Conservation (phyloP, 1,140 invertebrate species). For the Armadillidium nasatum region DNA sequence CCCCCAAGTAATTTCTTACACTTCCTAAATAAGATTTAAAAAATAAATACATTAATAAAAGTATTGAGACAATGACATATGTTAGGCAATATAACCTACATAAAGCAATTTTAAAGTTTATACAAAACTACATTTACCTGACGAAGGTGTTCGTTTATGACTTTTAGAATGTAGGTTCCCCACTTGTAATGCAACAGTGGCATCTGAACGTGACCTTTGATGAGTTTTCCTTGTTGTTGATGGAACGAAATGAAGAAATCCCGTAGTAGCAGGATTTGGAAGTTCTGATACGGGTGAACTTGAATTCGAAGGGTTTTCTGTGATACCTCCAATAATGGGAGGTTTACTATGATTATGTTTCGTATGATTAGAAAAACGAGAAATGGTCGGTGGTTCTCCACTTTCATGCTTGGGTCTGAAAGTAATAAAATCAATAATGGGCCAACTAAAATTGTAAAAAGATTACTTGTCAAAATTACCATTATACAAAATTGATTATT, state of each 20-base stretch:
- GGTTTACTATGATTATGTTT: slow-evolving; percentile 2
- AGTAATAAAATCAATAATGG: not conserved
- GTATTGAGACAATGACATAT: too few species aligned
- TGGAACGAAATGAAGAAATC: slow-evolving; percentile 16
- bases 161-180: slow-evolving; percentile 27
- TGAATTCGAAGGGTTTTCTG: slow-evolving; percentile 40
- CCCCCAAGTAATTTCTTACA: slow-evolving; percentile 65
- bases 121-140: slow-evolving; percentile 33
- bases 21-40: slow-evolving; percentile 37
- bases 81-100: too few species aligned
- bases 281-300: slow-evolving; percentile 34
- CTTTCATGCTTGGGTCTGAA: not conserved
- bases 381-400: not conserved
- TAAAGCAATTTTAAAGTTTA: too few species aligned
- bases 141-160: slow-evolving; percentile 45
- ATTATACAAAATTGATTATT: too few species aligned
- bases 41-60: too few species aligned
- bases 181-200: slow-evolving; percentile 58
- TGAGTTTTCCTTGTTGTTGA: slow-evolving; percentile 61
- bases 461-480: too few species aligned
- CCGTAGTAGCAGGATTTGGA: slow-evolving; percentile 34
- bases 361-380: not conserved
- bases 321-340: slow-evolving; percentile 18
- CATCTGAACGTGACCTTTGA: slow-evolving; percentile 85
- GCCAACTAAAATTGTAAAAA: not conserved